Conservation (phyloP, 2,797 vertebrate species). For the Sebastes oblongus region DNA sequence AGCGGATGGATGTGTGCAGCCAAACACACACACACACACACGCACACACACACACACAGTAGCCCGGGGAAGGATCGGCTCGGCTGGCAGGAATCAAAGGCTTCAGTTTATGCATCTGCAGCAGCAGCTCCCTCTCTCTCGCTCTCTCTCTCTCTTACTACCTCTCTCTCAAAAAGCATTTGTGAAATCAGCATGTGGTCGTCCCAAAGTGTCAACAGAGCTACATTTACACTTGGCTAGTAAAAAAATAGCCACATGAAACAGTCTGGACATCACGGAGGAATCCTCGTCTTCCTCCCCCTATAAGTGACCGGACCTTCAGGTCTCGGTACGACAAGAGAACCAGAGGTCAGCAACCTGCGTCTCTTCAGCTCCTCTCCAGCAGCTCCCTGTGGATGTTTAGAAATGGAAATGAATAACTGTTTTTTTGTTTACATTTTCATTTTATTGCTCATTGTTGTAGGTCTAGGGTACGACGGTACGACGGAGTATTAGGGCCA, state of each 20-base stretch:
- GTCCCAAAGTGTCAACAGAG: background rate
- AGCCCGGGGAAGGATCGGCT: constrained; percentile 4
- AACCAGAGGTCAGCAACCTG: too few species aligned
- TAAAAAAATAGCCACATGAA: background rate
- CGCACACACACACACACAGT: background rate
- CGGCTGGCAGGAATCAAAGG: constrained; percentile 23
- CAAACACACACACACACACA: background rate
- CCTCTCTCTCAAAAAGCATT: too few species aligned
- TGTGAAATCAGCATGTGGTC: too few species aligned
- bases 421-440: too few species aligned
- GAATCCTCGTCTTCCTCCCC: background rate
- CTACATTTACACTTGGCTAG: background rate
- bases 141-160: too few species aligned
- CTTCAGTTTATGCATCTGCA: background rate
- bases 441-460: too few species aligned
- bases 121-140: background rate
- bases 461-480: too few species aligned
- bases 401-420: too few species aligned
- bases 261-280: background rate
- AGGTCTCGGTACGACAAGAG: too few species aligned
- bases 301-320: background rate
- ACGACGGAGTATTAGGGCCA: too few species aligned
- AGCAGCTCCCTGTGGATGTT: too few species aligned
- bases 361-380: too few species aligned
- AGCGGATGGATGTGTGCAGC: constrained; percentile 52